These are phyloP conservation scores for Egretta garzetta DNA, from an alignment of 2,113 vertebrate genomes.

Conservation along the genomic window DNA sequence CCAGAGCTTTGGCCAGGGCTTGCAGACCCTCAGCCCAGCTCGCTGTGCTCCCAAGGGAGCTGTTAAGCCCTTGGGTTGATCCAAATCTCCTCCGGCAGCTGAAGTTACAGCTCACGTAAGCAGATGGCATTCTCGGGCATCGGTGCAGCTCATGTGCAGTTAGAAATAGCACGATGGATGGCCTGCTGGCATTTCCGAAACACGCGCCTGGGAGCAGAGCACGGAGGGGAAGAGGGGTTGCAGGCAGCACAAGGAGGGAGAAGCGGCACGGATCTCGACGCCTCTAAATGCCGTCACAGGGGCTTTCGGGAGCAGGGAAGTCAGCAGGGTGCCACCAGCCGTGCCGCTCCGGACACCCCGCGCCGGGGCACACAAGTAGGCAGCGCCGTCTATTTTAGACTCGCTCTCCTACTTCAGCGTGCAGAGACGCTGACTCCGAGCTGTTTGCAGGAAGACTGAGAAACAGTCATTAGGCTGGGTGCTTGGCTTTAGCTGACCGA, in stretches of 20 bases:
- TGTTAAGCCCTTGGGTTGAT: neutral
- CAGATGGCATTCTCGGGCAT: neutral
- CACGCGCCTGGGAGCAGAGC: rapidly evolving
- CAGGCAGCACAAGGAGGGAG: neutral
- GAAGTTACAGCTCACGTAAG: neutral
- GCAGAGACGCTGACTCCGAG: neutral
- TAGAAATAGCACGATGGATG: neutral
- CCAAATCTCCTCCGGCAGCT: neutral
- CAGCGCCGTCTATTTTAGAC: neutral
- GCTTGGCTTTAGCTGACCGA: neutral
- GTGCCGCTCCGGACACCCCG: neutral
- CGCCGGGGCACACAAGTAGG: neutral
- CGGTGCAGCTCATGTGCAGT: neutral
- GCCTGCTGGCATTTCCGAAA: neutral
- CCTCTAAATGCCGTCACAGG: rapidly evolving
- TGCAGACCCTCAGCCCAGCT: neutral
- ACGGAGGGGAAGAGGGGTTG: neutral
- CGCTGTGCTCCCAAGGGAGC: neutral
- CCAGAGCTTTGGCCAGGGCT: neutral
- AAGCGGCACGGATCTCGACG: rapidly evolving
- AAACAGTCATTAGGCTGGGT: neutral
- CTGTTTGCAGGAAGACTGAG: neutral
- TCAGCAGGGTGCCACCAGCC: rapidly evolving
- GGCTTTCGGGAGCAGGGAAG: rapidly evolving
- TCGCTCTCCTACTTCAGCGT: neutral